phyloP scores from a whole-genome alignment of 1,140 invertebrate species.

The Zaprionus vittiger region DNA sequence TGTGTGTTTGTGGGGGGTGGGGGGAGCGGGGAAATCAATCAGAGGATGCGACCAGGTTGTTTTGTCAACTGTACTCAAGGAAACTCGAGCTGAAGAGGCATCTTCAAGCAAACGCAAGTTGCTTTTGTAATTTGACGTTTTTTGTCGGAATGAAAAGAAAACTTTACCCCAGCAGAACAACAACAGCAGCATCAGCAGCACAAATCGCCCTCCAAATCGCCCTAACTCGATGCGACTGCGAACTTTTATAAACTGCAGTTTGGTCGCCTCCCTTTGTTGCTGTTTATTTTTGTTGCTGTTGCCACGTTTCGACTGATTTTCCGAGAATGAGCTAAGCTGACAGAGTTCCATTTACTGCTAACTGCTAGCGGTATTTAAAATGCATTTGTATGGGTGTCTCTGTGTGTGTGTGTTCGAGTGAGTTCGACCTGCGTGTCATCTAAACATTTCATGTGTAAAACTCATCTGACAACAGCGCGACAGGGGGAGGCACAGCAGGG shows the following conservation, averaged over 20 bases:
- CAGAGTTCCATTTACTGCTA: constrained; percentile 13
- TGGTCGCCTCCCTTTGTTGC: constrained; percentile 4
- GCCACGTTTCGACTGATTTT: constrained; percentile 12
- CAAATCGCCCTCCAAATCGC: background rate
- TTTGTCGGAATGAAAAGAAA: constrained; percentile 16
- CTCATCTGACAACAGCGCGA: constrained; percentile 45
- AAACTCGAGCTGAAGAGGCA: background rate
- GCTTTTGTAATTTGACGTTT: constrained; percentile 61
- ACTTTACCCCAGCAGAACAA: background rate
- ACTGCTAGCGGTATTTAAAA: constrained; percentile 14
- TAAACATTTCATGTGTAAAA: constrained; percentile 59
- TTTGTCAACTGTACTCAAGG: constrained; percentile 10
- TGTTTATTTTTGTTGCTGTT: background rate
- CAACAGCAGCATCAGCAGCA: background rate
- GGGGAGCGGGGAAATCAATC: background rate
- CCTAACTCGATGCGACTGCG: background rate
- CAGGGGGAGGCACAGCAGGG: background rate
- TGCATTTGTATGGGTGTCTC: constrained; percentile 24
- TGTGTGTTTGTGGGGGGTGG: background rate
- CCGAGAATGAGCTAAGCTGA: constrained; percentile 34
- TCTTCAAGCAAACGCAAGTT: constrained; percentile 29
- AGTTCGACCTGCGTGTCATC: constrained; percentile 21
- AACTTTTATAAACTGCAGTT: constrained; percentile 16
- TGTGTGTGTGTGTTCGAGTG: constrained; percentile 11
- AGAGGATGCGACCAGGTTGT: constrained; percentile 11